These are phyloP conservation scores for Lichenostomus cassidix DNA, from an alignment of 2,113 vertebrate species.

Conservation along the genomic window DNA sequence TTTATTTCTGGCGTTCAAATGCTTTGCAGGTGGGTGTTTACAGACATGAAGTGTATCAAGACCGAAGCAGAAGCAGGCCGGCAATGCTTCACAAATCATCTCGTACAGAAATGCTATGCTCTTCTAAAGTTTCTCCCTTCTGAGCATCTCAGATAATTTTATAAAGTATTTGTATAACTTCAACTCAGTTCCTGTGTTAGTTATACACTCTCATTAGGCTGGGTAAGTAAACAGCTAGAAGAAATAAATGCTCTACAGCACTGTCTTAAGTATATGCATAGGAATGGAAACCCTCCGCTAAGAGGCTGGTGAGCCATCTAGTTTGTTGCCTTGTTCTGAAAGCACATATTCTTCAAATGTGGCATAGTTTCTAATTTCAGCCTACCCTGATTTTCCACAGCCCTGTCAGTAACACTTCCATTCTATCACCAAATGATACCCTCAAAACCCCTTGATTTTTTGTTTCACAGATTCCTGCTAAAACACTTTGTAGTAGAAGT, in stretches of 20 bases:
- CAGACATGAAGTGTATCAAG: neutral
- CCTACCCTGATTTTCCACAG: neutral
- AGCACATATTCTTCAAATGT: neutral
- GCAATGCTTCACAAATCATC: neutral
- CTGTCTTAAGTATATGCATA: no score
- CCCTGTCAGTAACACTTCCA: neutral
- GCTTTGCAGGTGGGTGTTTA: neutral
- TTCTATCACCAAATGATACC: neutral
- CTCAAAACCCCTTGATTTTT: accelerated
- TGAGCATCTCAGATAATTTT: neutral
- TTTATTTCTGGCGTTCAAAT: neutral
- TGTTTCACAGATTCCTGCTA: neutral
- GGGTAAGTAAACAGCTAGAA: neutral
- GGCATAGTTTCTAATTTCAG: neutral
- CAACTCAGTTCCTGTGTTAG: neutral
- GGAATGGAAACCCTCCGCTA: neutral
- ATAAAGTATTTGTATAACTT: neutral
- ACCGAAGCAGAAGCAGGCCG: neutral
- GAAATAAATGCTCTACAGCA: neutral
- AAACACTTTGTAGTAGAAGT: neutral
- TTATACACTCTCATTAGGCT: neutral
- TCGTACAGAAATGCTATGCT: neutral
- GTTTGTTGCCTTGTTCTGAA: neutral
- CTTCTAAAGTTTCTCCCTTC: neutral
- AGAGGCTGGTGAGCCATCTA: neutral